phyloP scores from a whole-genome alignment of 1,140 invertebrate species.

The Drosophila obscura region DNA sequence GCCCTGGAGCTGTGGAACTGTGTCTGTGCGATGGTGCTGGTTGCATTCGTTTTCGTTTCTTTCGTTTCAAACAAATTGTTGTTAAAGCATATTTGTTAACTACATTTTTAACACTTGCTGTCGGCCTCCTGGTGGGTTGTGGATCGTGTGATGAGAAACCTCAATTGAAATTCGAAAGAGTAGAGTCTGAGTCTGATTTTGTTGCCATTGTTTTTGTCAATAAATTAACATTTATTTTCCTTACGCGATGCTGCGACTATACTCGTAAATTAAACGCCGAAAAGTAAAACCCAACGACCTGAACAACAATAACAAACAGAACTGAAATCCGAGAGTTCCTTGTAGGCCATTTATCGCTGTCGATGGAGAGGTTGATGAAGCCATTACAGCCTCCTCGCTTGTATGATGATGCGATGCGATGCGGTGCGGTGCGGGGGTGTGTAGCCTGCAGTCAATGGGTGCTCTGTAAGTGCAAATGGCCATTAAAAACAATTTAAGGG shows the following conservation, averaged over 20 bases:
- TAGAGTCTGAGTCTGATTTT: background rate
- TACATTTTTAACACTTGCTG: constrained; percentile 75
- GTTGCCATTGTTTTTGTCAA: constrained; percentile 48
- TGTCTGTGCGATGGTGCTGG: constrained; percentile 21
- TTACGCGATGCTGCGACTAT: constrained; percentile 55
- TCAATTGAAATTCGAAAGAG: constrained; percentile 1
- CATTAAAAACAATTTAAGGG: constrained; percentile 82
- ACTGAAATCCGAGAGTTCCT: constrained; percentile 28
- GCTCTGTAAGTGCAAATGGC: constrained; percentile 73
- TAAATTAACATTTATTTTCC: constrained; percentile 74
- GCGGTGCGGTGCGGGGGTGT: constrained; percentile 11
- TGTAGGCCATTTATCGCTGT: constrained; percentile 67
- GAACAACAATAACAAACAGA: constrained; percentile 53
- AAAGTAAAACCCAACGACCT: constrained; percentile 36
- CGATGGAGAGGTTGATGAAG: constrained; percentile 56
- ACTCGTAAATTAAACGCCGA: constrained; percentile 55
- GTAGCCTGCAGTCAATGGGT: constrained; percentile 35
- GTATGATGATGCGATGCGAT: too few relatives aligned
- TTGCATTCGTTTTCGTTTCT: constrained; percentile 36
- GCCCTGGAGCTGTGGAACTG: too few relatives aligned
- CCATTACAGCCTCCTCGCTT: constrained; percentile 49
- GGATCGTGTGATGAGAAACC: constrained; percentile 3
- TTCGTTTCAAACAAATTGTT: constrained; percentile 61
- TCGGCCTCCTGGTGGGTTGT: constrained; percentile 25
- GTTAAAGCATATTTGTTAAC: constrained; percentile 55